Percentiles rank a stretch among this genome's conserved stretches.
phyloP scores from a whole-genome alignment of 2,888 invertebrate genomes.

The Morinoia aosen region DNA sequence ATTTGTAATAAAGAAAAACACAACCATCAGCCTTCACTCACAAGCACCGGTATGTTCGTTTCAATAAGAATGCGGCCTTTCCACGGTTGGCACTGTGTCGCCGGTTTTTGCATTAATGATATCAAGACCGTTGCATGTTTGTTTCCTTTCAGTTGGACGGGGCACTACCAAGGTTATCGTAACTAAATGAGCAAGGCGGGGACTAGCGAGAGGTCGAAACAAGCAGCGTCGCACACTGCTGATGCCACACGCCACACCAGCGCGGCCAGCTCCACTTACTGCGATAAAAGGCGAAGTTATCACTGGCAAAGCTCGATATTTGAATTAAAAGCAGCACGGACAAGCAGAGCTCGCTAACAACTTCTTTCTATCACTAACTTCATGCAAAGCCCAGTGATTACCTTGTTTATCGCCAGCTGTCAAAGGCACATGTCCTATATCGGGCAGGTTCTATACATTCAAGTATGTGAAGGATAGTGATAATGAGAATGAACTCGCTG shows the following conservation, averaged over 20 bases:
- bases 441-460: neutral
- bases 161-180: too few species aligned
- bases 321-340: neutral
- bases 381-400: neutral
- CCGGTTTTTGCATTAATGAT: too few species aligned
- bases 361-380: neutral
- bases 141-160: too few species aligned
- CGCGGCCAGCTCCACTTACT: neutral
- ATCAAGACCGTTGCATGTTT: too few species aligned
- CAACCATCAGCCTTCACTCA: too few species aligned
- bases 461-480: neutral
- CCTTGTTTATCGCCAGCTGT: neutral
- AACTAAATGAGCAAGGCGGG: neutral
- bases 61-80: too few species aligned
- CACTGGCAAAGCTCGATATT: neutral
- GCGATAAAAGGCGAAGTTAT: neutral
- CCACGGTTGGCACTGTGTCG: too few species aligned
- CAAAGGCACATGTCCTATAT: neutral
- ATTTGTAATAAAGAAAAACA: too few species aligned
- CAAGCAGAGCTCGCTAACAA: neutral
- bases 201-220: neutral
- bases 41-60: too few species aligned
- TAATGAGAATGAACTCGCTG: neutral
- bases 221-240: neutral
- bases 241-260: neutral